Percentiles rank a stretch among this genome's conserved stretches.
Evolutionary conservation across 92 coral and sea anemone species (phyloP).

Genomic region (Paragorgia papillata): DNA sequence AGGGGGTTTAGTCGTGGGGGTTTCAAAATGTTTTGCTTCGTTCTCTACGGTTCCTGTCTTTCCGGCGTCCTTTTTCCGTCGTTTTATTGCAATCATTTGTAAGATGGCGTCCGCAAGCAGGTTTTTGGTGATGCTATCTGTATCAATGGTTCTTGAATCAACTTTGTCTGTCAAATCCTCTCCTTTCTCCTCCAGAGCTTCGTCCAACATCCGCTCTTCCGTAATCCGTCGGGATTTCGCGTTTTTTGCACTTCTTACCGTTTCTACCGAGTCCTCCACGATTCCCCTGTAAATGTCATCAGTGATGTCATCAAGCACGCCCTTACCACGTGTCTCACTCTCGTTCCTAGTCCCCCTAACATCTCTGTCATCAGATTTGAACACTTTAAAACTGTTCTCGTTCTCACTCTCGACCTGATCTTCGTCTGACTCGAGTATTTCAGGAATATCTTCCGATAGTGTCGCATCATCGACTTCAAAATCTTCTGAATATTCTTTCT

Average conservation of each 20-base stretch:
- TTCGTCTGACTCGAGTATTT: conserved; percentile 2
- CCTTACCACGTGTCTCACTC: background rate
- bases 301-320: conserved; percentile 26
- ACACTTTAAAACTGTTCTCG: background rate
- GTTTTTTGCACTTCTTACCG: background rate
- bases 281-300: conserved; percentile 9
- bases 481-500: conserved; percentile 32
- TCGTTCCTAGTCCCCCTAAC: background rate
- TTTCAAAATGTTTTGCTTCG: background rate
- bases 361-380: background rate
- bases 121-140: conserved; percentile 45
- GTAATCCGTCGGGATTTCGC: background rate
- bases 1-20: background rate
- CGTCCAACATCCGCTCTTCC: background rate
- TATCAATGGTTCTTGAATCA: background rate
- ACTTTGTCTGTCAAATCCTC: background rate
- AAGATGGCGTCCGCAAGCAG: conserved; percentile 82
- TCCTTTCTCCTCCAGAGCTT: background rate
- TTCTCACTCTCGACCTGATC: conserved; percentile 1
- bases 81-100: conserved; percentile 84
- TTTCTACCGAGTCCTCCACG: conserved; percentile 10
- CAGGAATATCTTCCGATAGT: conserved; percentile 16
- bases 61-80: conserved; percentile 58
- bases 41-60: conserved; percentile 11
- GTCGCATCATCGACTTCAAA: conserved; percentile 19